Base-by-base conservation (phyloP, 2,888 invertebrate genomes). In the Drosophila paranaensis region DNA sequence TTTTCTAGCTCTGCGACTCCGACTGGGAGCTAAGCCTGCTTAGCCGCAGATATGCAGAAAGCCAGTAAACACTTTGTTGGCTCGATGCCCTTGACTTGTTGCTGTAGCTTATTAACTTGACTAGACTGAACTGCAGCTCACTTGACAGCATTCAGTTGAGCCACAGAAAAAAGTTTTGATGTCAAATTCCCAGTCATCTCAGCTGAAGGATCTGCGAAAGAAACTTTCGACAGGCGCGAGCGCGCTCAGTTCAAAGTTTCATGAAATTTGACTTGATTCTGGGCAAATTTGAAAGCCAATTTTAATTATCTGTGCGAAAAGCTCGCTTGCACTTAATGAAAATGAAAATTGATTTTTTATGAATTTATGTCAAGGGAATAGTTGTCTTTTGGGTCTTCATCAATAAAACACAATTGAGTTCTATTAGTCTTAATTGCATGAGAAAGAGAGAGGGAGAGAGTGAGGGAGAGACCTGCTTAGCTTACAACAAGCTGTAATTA, bases 301-400 rank as follows among this genome's bases (percentile, higher is more conserved):
- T 33, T 46, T 39, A 54, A 27, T 54, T 54, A 50, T 3, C 4
- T 25, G 20, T 3, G 14, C 13, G 35, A 20, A 35, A 35, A 33
- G 14, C 20, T 14, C 10, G 27, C 2, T 45, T 42, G 27, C n/a
- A 45, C 35, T 68, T 42, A 68, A 75, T 82, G 40, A 48, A 30
- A 48, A 82, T 60, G 13, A 27, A 61, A 88, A 79, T 76, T 46
- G 73, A 58, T 37, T 71, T 73, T 82, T 70, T 81, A 82, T 84
- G 33, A 6, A 50, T 33, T 50, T 33, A 50, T 33, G 16, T 16
- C 8, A 6, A 13, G 2, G 13, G 0, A 16, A 13, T 33, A 13
- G 16, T 6, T 3, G 10, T 5, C 48, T 2, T 11, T 48, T 3
- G 8, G 46, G 25, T 25, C 25, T 46, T 16, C 0, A 6, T 33